Conservation (phyloP, 2,888 invertebrate species). For the Noctua pronuba region DNA sequence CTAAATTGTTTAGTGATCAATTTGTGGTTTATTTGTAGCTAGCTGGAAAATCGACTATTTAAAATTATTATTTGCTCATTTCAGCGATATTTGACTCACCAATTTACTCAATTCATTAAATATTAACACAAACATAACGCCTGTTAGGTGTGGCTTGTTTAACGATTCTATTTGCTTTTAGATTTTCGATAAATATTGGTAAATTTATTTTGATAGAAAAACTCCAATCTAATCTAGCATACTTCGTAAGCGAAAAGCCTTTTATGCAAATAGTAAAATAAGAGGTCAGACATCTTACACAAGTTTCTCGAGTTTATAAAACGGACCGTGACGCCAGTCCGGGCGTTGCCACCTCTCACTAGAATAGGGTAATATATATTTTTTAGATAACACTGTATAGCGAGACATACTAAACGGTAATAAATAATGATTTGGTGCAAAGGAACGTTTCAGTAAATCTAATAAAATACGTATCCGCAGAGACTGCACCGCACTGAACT, state of each 20-base stretch:
- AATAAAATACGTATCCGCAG: slow-evolving; percentile 80
- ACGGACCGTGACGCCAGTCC: slow-evolving; percentile 15
- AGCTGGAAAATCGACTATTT: slow-evolving; percentile 28
- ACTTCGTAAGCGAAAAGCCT: neutral
- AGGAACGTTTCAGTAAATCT: slow-evolving; percentile 76
- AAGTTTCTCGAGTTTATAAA: slow-evolving; percentile 38
- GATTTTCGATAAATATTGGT: neutral
- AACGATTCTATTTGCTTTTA: slow-evolving; percentile 10
- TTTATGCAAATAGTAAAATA: slow-evolving; percentile 23
- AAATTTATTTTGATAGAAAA: neutral
- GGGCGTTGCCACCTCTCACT: slow-evolving; percentile 14
- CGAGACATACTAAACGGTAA: slow-evolving; percentile 65
- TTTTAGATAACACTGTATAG: slow-evolving; percentile 44
- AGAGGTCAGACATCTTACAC: slow-evolving; percentile 22
- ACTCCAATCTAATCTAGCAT: neutral
- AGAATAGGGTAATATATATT: slow-evolving; percentile 32
- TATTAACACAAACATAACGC: slow-evolving; percentile 20
- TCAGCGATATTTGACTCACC: slow-evolving; percentile 36
- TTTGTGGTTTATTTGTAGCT: slow-evolving; percentile 46
- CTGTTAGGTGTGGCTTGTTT: neutral
- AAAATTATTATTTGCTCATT: slow-evolving; percentile 41
- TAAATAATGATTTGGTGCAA: slow-evolving; percentile 77
- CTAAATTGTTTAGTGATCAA: slow-evolving; percentile 34
- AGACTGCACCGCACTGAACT: slow-evolving; percentile 74
- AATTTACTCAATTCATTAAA: slow-evolving; percentile 31